Evolutionary conservation across 1,140 invertebrate species (phyloP).

Genomic region (Drosophila nannoptera): DNA sequence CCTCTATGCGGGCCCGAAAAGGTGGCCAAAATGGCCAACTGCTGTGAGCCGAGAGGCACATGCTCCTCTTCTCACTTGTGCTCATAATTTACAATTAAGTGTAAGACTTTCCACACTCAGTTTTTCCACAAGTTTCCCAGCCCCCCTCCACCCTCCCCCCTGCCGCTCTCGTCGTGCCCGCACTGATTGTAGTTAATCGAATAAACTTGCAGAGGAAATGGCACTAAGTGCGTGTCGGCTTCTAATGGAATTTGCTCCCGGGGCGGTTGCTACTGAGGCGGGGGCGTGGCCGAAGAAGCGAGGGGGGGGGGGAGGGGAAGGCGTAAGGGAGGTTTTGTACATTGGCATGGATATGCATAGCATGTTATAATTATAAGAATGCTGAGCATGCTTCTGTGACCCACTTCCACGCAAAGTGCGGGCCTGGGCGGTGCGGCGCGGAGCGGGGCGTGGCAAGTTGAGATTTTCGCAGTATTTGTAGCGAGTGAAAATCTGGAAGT

Average conservation of each 20-base stretch:
- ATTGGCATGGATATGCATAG: conserved; percentile 72
- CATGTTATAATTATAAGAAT: conserved; percentile 75
- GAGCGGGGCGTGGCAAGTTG: too few species aligned
- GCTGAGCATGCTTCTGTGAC: conserved; percentile 62
- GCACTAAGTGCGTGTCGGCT: conserved; percentile 58
- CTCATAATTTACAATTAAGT: conserved; percentile 71
- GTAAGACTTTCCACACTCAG: conserved; percentile 47
- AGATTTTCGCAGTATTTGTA: too few species aligned
- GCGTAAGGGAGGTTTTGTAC: conserved; percentile 14
- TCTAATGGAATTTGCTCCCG: conserved; percentile 71
- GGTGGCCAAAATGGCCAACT: not conserved
- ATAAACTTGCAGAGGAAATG: conserved; percentile 70
- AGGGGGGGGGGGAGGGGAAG: too few species aligned
- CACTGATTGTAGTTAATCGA: conserved; percentile 67
- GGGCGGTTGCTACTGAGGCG: conserved; percentile 20
- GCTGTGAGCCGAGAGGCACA: not conserved
- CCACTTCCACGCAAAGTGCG: conserved; percentile 1
- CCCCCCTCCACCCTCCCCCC: not conserved
- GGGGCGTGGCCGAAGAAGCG: not conserved
- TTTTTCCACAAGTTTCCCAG: not conserved
- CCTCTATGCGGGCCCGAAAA: not conserved
- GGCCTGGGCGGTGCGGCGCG: not conserved
- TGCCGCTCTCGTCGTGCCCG: not conserved
- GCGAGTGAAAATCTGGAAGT: too few species aligned
- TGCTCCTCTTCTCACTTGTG: conserved; percentile 26